phyloP scores from a whole-genome alignment of 2,113 vertebrate species.

The Haemorhous mexicanus region DNA sequence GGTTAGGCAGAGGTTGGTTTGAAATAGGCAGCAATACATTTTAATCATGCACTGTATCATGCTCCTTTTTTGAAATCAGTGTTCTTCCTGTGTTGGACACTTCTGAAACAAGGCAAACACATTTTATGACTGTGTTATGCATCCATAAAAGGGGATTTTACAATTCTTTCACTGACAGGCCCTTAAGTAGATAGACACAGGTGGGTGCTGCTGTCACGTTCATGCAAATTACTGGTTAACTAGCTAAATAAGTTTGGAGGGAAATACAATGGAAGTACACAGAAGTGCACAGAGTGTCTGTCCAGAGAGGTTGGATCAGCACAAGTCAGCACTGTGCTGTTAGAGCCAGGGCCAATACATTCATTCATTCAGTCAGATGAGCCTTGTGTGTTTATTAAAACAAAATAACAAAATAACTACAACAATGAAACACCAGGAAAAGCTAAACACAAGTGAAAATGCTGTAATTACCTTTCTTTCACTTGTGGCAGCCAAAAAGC shows the following conservation, averaged over 20 bases:
- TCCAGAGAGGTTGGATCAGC: not conserved
- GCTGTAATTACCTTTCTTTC: not conserved
- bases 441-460: conserved; percentile 1
- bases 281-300: not conserved
- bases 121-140: conserved; percentile 5
- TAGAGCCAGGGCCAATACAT: not conserved
- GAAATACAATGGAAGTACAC: not conserved
- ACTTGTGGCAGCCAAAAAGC: not conserved
- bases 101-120: not conserved
- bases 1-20: not conserved
- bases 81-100: not conserved
- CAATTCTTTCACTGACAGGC: not conserved
- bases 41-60: not conserved
- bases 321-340: not conserved
- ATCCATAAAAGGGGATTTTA: conserved; percentile 16
- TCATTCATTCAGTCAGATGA: not conserved
- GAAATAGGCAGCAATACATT: not conserved
- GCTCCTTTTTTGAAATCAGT: not conserved
- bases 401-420: not conserved
- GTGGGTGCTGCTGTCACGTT: conserved; percentile 7
- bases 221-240: conserved; percentile 22
- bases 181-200: not conserved
- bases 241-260: not conserved
- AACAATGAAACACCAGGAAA: not conserved
- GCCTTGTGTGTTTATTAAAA: not conserved